Percentiles rank a stretch among this genome's conserved stretches.
phyloP scores from a whole-genome alignment of 2,797 vertebrate species.

The Coranthus polyacanthus region DNA sequence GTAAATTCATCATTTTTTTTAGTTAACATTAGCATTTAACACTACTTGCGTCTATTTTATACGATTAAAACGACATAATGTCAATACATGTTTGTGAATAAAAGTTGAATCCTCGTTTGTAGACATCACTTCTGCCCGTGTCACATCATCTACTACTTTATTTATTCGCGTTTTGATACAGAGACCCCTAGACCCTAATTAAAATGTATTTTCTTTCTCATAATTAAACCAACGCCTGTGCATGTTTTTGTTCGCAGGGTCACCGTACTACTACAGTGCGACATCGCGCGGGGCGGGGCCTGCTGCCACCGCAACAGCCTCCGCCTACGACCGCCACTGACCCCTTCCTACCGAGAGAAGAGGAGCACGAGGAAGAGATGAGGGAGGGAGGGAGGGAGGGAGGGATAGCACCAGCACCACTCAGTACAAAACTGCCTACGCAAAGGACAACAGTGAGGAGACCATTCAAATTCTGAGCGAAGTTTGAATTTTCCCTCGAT shows the following conservation, averaged over 20 bases:
- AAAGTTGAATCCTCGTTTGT: too few species aligned
- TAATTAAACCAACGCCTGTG: too few species aligned
- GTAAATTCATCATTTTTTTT: too few species aligned
- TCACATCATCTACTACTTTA: too few species aligned
- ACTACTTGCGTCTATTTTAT: too few species aligned
- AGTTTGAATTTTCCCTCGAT: conserved; percentile 61
- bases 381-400: conserved; percentile 55
- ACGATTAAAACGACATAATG: too few species aligned
- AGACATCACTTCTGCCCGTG: too few species aligned
- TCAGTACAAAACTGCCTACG: conserved; percentile 63
- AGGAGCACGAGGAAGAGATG: conserved; percentile 39
- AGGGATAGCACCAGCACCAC: conserved; percentile 78
- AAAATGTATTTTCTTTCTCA: too few species aligned
- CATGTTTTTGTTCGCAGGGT: conserved; percentile 83
- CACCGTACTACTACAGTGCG: conserved; percentile 97
- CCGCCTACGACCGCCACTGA: conserved; percentile 98
- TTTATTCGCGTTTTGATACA: too few species aligned
- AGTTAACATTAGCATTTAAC: too few species aligned
- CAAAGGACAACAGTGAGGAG: conserved; percentile 44
- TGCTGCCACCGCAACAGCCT: conserved; percentile 89
- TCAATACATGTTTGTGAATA: too few species aligned
- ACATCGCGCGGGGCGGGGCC: conserved; percentile 92
- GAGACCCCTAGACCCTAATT: too few species aligned
- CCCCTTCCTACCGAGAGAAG: conserved; percentile 54
- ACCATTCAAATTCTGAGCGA: conserved; percentile 64